Base-by-base conservation (phyloP, 2,888 invertebrate genomes). In the Drosophila histrio region DNA sequence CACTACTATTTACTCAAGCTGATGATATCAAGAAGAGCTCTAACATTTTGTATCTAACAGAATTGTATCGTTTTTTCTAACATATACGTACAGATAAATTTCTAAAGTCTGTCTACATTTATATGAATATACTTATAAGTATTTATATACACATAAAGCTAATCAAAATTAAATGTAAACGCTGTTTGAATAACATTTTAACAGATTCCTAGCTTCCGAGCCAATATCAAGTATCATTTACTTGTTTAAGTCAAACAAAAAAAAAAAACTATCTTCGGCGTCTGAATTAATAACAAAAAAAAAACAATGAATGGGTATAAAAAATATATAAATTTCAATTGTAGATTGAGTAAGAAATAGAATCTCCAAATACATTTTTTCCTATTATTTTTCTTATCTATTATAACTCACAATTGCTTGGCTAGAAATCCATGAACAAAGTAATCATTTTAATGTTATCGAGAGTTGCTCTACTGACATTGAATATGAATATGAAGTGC, bases 1-100 rank as follows among this genome's bases (percentile, higher is more conserved):
- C 19, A 53, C 39, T 15, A 32, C 52, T 30, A 32, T 15, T 54
- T 13, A 54, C n/a, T 24, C 32, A 34, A 32, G 32, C 54, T 30
- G 32, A 54, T 43, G 32, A 39, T 54, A 43, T 32, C 41, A 24
- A n/a, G 24, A 30, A 34, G 15, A 28, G 28, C 21, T 41, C 53
- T 11, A 53, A 53, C 22, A 30, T 41, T 53, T 41, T 39, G 39
- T 30, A 53, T 2, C 32, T 54, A 54, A 54, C 41, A 43, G n/a
- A 43, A 22, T 17, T 54, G 17, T 32, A 24, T n/a, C 17, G 11
- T 43, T 15, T 54, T 43, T 41, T 53, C 41, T 41, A 41, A 53
- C 22, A 15, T 30, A 53, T 8, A 30, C n/a, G 1, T 17, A 11
- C 28, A 26, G 11, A 19, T 17, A 44, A 11, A 19, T 28, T 8